Evolutionary conservation across 2,113 vertebrate species (phyloP).

Genomic region (Thalassoma bifasciatum): DNA sequence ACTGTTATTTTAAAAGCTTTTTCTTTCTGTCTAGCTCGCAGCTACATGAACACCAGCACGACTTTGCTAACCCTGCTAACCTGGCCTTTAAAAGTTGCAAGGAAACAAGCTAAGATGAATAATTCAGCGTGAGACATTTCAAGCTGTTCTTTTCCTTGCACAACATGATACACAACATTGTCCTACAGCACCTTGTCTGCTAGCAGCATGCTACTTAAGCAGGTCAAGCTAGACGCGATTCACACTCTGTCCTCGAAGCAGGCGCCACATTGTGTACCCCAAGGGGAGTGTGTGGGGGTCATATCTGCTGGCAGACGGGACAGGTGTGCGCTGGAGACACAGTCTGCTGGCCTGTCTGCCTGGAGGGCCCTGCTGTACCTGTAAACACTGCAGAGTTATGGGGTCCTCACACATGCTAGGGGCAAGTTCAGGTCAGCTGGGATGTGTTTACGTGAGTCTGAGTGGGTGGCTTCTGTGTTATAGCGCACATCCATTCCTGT

Average conservation of each 20-base stretch:
- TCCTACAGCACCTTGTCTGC: constrained; percentile 23
- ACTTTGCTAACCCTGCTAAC: constrained; percentile 6
- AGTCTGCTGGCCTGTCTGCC: constrained; percentile 55
- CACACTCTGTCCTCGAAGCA: constrained; percentile 33
- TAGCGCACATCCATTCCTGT: constrained; percentile 8
- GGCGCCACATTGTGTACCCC: constrained; percentile 45
- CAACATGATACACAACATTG: constrained; percentile 36
- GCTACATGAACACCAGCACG: constrained; percentile 5
- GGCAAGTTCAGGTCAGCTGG: constrained; percentile 68
- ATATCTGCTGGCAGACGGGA: constrained; percentile 64
- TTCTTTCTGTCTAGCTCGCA: constrained; percentile 6
- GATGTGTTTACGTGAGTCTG: constrained; percentile 44
- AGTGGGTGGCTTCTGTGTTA: constrained; percentile 17
- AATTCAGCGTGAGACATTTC: constrained; percentile 14
- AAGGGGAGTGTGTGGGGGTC: constrained; percentile 50
- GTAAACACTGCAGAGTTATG: constrained; percentile 73
- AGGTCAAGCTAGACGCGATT: constrained; percentile 45
- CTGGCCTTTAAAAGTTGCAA: not conserved
- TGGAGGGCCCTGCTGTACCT: constrained; percentile 60
- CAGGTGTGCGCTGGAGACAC: constrained; percentile 68
- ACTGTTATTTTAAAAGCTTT: not conserved
- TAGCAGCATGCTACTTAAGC: constrained; percentile 28
- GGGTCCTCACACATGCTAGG: constrained; percentile 56
- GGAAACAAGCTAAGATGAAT: constrained; percentile 11
- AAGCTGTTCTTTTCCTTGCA: constrained; percentile 27